Percentiles rank a stretch among this genome's conserved stretches.
phyloP scores from a whole-genome alignment of 2,113 vertebrate genomes.

The Ochotona curzoniae region DNA sequence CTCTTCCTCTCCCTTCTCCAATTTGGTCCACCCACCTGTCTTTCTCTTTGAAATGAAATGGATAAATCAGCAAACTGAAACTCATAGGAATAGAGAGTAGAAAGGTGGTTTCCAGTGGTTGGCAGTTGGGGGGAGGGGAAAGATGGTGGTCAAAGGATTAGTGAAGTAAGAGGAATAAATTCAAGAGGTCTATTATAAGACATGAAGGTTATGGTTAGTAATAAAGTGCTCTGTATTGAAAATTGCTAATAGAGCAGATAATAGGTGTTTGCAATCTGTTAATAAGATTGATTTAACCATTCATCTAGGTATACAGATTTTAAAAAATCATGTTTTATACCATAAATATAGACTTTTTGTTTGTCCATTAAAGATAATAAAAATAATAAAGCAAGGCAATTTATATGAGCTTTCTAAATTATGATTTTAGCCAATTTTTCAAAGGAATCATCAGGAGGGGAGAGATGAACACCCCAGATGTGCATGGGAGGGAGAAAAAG shows the following conservation, averaged over 20 bases:
- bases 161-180: not conserved
- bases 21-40: no score
- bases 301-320: not conserved
- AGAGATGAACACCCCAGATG: no score
- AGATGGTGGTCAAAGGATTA: not conserved
- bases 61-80: not conserved
- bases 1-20: no score
- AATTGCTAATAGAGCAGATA: not conserved
- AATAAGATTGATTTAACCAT: not conserved
- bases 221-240: not conserved
- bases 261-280: not conserved
- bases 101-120: not conserved
- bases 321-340: not conserved
- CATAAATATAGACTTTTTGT: not conserved
- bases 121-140: not conserved
- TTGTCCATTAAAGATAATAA: not conserved
- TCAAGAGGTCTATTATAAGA: not conserved
- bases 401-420: not conserved
- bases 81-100: not conserved
- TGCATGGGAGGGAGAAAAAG: no score
- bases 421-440: not conserved
- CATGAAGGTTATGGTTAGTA: not conserved
- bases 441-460: not conserved
- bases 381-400: not conserved
- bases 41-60: no score